These are phyloP conservation scores for Sardinella longiceps DNA, from an alignment of 2,797 vertebrate genomes.

Conservation along the genomic window DNA sequence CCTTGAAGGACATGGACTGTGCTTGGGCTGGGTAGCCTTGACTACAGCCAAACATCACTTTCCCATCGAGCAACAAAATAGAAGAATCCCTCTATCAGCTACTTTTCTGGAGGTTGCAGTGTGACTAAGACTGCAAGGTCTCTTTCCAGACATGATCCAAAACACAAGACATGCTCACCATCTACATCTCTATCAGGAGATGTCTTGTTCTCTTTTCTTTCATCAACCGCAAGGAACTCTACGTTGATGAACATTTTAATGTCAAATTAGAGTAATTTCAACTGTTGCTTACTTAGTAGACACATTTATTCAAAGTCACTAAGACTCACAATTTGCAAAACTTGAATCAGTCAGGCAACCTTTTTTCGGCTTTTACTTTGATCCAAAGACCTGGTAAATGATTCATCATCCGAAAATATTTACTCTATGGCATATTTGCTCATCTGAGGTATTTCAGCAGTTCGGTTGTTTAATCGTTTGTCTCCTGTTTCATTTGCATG, in stretches of 20 bases:
- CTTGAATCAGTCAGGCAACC: too few relatives aligned
- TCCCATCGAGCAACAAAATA: slow-evolving; percentile 16
- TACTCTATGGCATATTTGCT: too few relatives aligned
- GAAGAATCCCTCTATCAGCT: slow-evolving; percentile 14
- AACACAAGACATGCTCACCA: neutral
- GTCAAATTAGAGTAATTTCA: too few relatives aligned
- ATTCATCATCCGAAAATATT: too few relatives aligned
- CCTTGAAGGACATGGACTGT: slow-evolving; percentile 63
- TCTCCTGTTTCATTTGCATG: neutral
- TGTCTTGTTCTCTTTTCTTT: neutral
- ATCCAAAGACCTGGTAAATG: too few relatives aligned
- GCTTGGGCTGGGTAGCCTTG: slow-evolving; percentile 21
- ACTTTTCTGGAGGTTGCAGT: neutral
- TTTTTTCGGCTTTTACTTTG: too few relatives aligned
- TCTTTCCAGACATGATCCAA: neutral
- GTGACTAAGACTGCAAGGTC: neutral
- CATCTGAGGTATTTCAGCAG: neutral
- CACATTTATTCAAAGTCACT: too few relatives aligned
- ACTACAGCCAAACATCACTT: slow-evolving; percentile 26
- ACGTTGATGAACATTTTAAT: neutral
- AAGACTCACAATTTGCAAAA: too few relatives aligned
- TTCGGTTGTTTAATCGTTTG: neutral
- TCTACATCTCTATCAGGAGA: neutral
- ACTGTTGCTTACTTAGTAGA: too few relatives aligned
- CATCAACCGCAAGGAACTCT: neutral